These are phyloP conservation scores for Epirrhoe alternata DNA, from an alignment of 2,888 invertebrate species.

Conservation along the genomic window DNA sequence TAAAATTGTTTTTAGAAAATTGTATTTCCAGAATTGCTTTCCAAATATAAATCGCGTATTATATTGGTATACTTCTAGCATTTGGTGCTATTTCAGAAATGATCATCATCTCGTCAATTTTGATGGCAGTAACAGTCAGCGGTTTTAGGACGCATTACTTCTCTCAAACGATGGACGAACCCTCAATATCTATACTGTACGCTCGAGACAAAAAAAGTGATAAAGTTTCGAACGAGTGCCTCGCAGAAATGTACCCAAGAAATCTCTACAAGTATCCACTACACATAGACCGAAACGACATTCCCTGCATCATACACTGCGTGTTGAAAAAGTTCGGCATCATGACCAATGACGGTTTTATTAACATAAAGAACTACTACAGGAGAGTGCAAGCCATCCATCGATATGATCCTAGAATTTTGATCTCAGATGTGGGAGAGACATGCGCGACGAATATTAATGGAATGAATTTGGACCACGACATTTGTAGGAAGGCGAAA, in stretches of 20 bases:
- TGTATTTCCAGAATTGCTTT: neutral
- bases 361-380: constrained; percentile 77
- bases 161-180: constrained; percentile 71
- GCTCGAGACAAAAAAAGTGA: constrained; percentile 75
- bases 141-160: constrained; percentile 66
- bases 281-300: constrained; percentile 72
- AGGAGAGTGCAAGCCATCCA: constrained; percentile 76
- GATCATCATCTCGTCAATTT: constrained; percentile 56
- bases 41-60: constrained; percentile 28
- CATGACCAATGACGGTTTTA: constrained; percentile 75
- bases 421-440: constrained; percentile 80
- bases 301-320: constrained; percentile 79
- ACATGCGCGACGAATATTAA: constrained; percentile 79
- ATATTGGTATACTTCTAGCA: constrained; percentile 20
- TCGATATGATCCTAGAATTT: constrained; percentile 74
- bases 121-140: constrained; percentile 55
- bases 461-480: constrained; percentile 76
- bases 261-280: constrained; percentile 76
- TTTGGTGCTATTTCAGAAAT: constrained; percentile 65
- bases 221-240: constrained; percentile 67
- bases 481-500: constrained; percentile 79
- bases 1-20: neutral
- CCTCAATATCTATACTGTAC: constrained; percentile 73
- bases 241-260: constrained; percentile 77
- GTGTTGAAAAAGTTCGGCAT: constrained; percentile 80